Percentiles rank a stretch among this genome's conserved stretches.
Conservation (phyloP, 2,797 vertebrate genomes). For the Sebastes wilsoni region DNA sequence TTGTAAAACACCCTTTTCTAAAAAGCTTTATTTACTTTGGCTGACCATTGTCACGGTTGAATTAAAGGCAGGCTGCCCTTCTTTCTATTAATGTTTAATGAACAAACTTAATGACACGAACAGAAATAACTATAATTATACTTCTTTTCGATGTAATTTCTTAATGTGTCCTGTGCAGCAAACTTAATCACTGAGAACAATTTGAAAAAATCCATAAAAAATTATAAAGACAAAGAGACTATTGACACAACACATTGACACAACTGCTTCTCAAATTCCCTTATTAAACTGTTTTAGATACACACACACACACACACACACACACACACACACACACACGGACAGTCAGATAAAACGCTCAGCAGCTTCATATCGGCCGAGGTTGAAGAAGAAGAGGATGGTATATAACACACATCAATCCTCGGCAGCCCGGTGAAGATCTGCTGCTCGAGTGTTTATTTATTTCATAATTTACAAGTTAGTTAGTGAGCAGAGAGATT, state of each 20-base stretch:
- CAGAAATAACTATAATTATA: neutral
- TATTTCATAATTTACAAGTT: neutral
- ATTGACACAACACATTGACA: neutral
- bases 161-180: neutral
- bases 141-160: neutral
- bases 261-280: neutral
- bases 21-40: neutral
- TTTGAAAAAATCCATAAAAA: neutral
- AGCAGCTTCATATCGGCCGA: constrained; percentile 2
- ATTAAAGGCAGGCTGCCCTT: neutral
- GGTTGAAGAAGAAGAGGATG: neutral
- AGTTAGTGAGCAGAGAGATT: neutral
- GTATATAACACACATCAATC: constrained; percentile 13
- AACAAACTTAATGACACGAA: neutral
- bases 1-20: neutral
- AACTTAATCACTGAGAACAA: neutral
- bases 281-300: neutral
- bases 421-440: neutral
- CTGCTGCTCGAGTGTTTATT: neutral
- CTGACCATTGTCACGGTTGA: neutral
- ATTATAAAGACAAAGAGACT: neutral
- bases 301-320: neutral
- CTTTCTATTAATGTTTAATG: neutral
- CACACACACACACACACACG: too few relatives aligned
- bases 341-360: neutral